Percentiles rank a stretch among this genome's conserved stretches.
Evolutionary conservation across 92 coral and sea anemone genomes (phyloP).

Genomic region (Phymanthus crucifer): DNA sequence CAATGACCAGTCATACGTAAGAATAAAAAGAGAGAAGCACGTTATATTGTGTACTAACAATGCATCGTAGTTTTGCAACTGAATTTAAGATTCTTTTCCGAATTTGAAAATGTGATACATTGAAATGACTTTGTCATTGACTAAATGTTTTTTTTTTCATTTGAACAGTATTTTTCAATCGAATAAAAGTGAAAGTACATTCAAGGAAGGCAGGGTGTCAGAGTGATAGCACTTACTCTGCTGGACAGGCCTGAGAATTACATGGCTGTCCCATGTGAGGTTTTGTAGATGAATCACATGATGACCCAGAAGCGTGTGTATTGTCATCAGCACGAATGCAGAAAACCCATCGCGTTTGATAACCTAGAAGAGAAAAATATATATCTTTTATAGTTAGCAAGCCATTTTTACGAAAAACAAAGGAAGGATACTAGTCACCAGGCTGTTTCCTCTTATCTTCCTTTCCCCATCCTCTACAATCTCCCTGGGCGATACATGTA

Average conservation of each 20-base stretch:
- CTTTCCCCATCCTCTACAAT: too few relatives aligned
- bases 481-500: too few relatives aligned
- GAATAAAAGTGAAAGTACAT: not conserved
- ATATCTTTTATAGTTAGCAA: not conserved
- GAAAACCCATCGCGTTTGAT: conserved; percentile 43
- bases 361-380: conserved; percentile 35
- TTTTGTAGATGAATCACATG: conserved; percentile 43
- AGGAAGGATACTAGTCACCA: not conserved
- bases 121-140: too few relatives aligned
- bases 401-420: conserved; percentile 48
- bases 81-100: too few relatives aligned
- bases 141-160: too few relatives aligned
- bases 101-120: too few relatives aligned
- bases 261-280: conserved; percentile 42
- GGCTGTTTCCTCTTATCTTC: too few relatives aligned
- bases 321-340: conserved; percentile 63
- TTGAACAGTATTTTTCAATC: too few relatives aligned
- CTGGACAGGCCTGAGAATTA: conserved; percentile 46
- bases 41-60: too few relatives aligned
- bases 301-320: conserved; percentile 34
- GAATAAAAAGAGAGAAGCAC: too few relatives aligned
- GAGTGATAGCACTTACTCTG: conserved; percentile 26
- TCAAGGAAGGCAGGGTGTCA: not conserved
- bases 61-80: too few relatives aligned
- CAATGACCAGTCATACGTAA: too few relatives aligned